These are phyloP conservation scores for Pseudopipra pipra DNA, from an alignment of 2,113 vertebrate genomes.

Conservation along the genomic window DNA sequence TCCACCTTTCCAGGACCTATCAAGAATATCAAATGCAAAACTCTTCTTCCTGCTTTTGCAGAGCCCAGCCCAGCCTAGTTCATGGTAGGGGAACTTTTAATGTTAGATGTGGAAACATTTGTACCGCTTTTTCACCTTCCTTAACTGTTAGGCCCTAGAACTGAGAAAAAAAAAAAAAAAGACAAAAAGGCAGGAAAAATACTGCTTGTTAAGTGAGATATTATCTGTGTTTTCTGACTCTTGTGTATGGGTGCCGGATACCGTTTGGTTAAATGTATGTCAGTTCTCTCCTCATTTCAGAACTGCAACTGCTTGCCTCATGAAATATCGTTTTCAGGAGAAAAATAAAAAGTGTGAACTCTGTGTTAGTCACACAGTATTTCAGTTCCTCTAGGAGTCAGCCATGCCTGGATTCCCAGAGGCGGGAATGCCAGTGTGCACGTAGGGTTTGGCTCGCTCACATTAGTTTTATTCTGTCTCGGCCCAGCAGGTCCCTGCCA, in stretches of 20 bases:
- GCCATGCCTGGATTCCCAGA: slow-evolving; percentile 15
- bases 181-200: slow-evolving; percentile 32
- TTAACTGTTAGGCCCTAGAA: slow-evolving; percentile 20
- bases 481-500: background rate
- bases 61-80: background rate
- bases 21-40: background rate
- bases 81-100: background rate
- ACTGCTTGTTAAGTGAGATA: slow-evolving; percentile 65
- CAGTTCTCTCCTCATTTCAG: slow-evolving; percentile 69
- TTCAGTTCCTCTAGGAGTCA: slow-evolving; percentile 33
- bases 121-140: background rate
- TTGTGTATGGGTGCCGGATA: slow-evolving; percentile 48
- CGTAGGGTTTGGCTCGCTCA: background rate
- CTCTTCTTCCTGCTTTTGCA: slow-evolving; percentile 1
- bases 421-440: background rate
- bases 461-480: background rate
- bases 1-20: background rate
- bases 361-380: background rate
- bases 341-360: slow-evolving; percentile 55
- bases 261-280: slow-evolving; percentile 67
- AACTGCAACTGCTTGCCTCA: slow-evolving; percentile 69
- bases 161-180: background rate
- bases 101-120: slow-evolving; percentile 23
- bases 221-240: slow-evolving; percentile 65
- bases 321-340: slow-evolving; percentile 69